Base-by-base conservation (phyloP, 2,888 invertebrate species). In the Dastarcus helophoroides region DNA sequence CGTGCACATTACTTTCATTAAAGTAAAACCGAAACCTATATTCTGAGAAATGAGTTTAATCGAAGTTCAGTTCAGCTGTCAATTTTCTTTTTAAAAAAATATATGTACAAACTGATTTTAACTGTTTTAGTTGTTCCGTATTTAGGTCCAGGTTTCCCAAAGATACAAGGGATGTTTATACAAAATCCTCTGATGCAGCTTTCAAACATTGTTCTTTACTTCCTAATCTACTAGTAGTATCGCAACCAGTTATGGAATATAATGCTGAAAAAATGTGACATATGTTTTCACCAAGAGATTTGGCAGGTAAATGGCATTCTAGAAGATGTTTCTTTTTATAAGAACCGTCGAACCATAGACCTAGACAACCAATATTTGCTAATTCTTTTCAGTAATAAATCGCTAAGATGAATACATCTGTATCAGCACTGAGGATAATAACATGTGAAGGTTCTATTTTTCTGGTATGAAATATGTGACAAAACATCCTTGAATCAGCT, bases 231-330 rank as follows among this genome's bases (percentile, higher is more conserved):
- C 37, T 42, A 22, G 39, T 42, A 6, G 41, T 26, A 9, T 39
- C 38, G 32, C 31, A 43, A 35, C 40, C 40, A 35, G 23, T 43
- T 26, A 28, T 8, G 38, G 41, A 16, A 24, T 42, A 44, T 42
- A 47, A 42, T 38, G 44, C 45, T 43, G 41, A 41, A 34, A 45
- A 43, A 43, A 47, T 43, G 37, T 26, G 3, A 30, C 42, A 44
- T 9, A 43, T 36, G 23, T 37, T 42, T 42, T 46, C 37, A 15
- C 39, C 38, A 4, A 46, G 33, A 24, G 39, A 43, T 42, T 42
- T n/a, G 37, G 43, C 42, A 42, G 42, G 41, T 31, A 44, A 40
- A 41, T 46, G 39, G 22, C 41, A 46, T 36, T 40, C 41, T 36
- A 26, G 12, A 36, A 39, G 7, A 31, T 22, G 37, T 41, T 38